Base-by-base conservation (phyloP, 2,888 invertebrate genomes). In the Acholoe squamosa region DNA sequence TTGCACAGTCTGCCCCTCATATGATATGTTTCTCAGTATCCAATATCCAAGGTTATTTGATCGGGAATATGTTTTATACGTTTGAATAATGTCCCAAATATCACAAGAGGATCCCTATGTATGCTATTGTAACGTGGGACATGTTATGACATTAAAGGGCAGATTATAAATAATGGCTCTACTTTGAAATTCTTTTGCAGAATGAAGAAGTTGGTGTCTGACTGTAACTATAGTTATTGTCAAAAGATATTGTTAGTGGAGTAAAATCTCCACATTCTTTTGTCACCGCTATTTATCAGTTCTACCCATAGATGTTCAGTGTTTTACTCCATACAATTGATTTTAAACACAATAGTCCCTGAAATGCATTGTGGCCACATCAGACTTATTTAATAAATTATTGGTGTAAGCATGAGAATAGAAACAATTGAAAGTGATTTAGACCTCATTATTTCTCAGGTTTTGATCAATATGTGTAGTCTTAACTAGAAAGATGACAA, bases 161-260 rank as follows among this genome's bases (percentile, higher is more conserved):
- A 76, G 16, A 25, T 76, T 14, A 31, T 31, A 34, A 80, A 33
- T 80, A 80, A 80, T 80, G 80, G 16, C 19, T 80, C 34, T 80
- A 80, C 5, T 80, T 33, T 80, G 80, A 31, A 31, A 56, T 52
- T 54, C 31, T 31, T 54, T 86, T 86, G 86, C 86, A 86, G 86
- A 86, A 86, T 54, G 86, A 86, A 28, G 86, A 86, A 86, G 86
- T 86, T 86, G 86, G 86, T 86, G 56, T 86, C 86, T 56, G 56
- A 33, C n/a, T 86, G 86, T 86, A 86, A 86, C 86, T 86, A 86
- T 86, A 43, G 80, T 43, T 43, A 80, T 80, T 80, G 80, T 80
- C 43, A 22, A 80, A 80, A 80, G 80, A 33, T 80, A 80, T 80
- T 43, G 80, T 80, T 43, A n/a, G 12, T 33, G 43, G 80, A 33